Evolutionary conservation across 2,888 invertebrate species (phyloP).

Genomic region (Horisme vitalbata): DNA sequence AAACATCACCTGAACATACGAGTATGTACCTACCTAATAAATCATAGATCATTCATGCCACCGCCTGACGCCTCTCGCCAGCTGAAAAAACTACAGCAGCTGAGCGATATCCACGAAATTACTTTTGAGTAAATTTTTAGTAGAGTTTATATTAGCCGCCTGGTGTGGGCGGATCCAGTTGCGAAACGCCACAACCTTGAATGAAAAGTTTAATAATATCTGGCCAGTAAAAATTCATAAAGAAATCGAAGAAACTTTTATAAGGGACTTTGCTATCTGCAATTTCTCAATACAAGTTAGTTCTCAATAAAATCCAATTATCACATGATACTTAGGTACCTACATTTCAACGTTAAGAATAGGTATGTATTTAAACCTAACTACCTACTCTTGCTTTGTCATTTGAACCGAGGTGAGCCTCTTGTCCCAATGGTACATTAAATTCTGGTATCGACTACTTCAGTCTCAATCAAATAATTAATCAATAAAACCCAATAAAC

Average conservation of each 20-base stretch:
- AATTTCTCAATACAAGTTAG: no score
- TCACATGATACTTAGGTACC: no score
- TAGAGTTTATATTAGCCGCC: slow-evolving; percentile 9
- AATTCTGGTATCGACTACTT: slow-evolving; percentile 3
- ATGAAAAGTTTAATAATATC: slow-evolving; percentile 20
- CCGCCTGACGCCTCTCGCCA: no score
- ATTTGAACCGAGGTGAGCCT: neutral
- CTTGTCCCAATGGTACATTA: neutral
- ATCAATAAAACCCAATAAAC: slow-evolving; percentile 16
- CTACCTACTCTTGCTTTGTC: no score
- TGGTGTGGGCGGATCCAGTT: slow-evolving; percentile 10
- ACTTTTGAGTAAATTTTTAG: slow-evolving; percentile 18
- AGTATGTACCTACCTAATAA: no score
- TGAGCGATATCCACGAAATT: slow-evolving; percentile 8
- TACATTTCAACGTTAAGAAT: no score
- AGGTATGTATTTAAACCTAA: no score
- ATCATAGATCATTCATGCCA: neutral
- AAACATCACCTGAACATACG: slow-evolving; percentile 11
- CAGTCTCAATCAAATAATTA: slow-evolving; percentile 16
- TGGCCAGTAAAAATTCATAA: slow-evolving; percentile 3
- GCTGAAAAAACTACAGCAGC: slow-evolving; percentile 12
- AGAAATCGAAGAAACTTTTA: neutral
- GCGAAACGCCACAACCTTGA: slow-evolving; percentile 22
- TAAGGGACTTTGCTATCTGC: neutral
- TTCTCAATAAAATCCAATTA: no score